These are phyloP conservation scores for Rhagonycha fulva DNA, from an alignment of 2,888 invertebrate genomes.

Conservation along the genomic window DNA sequence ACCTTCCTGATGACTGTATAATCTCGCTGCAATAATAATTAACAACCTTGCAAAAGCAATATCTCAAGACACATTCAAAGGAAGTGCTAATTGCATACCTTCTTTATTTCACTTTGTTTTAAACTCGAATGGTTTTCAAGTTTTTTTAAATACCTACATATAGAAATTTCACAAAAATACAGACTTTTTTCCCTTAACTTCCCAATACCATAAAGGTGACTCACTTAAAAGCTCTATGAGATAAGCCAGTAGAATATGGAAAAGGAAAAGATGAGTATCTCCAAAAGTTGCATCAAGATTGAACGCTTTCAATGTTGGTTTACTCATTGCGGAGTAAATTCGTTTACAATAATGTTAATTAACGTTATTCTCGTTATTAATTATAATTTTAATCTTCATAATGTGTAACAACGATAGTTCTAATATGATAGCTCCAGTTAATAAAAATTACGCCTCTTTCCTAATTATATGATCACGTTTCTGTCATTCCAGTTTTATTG, in stretches of 20 bases:
- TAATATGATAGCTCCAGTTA: conserved; percentile 39
- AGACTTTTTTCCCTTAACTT: background rate
- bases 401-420: conserved; percentile 30
- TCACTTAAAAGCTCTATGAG: too few relatives aligned
- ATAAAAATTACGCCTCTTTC: conserved; percentile 45
- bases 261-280: background rate
- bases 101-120: background rate
- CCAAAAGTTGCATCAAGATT: too few relatives aligned
- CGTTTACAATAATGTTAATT: background rate
- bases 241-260: background rate
- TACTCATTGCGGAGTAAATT: background rate
- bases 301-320: background rate
- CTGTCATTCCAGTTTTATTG: conserved; percentile 52
- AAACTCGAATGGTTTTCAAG: background rate
- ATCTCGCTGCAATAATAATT: background rate
- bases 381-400: conserved; percentile 5
- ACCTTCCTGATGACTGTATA: background rate
- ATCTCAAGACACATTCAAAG: background rate
- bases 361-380: background rate
- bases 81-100: background rate
- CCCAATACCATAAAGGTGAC: background rate
- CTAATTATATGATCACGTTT: conserved; percentile 52
- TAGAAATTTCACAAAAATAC: background rate
- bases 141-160: background rate
- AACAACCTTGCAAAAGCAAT: background rate